Conservation (phyloP, 1,140 invertebrate genomes). For the Drosophila hydei region DNA sequence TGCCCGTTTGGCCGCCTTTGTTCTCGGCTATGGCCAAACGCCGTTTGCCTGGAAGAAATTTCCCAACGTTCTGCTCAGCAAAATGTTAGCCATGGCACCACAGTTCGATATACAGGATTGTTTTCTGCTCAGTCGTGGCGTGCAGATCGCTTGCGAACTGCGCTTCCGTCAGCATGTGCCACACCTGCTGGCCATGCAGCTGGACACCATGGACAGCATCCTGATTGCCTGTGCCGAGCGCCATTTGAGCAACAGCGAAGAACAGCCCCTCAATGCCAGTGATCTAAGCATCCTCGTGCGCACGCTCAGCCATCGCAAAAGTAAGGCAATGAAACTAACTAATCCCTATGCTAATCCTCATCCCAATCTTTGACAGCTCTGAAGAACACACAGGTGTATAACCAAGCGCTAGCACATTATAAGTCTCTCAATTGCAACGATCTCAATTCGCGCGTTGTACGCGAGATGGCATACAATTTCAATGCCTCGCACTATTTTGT, state of each 20-base stretch:
- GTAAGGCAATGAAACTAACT: constrained; percentile 39
- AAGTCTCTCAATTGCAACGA: constrained; percentile 58
- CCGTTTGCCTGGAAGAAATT: constrained; percentile 69
- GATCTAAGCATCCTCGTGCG: constrained; percentile 75
- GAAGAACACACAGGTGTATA: constrained; percentile 59
- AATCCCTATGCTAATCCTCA: neutral
- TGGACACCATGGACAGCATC: constrained; percentile 68
- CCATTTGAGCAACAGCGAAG: constrained; percentile 46
- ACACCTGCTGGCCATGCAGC: constrained; percentile 55
- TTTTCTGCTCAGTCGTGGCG: constrained; percentile 75
- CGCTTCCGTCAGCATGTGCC: constrained; percentile 69
- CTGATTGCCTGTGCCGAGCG: constrained; percentile 62
- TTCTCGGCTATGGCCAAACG: constrained; percentile 84
- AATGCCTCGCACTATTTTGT: constrained; percentile 75
- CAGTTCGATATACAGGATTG: constrained; percentile 83
- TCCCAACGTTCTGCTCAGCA: constrained; percentile 71
- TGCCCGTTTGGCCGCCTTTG: constrained; percentile 83
- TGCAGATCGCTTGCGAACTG: constrained; percentile 76
- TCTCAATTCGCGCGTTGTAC: constrained; percentile 83
- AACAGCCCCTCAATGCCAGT: constrained; percentile 47
- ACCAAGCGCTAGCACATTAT: constrained; percentile 58
- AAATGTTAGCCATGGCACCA: constrained; percentile 69
- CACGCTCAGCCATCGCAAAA: constrained; percentile 71
- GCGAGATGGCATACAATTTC: constrained; percentile 82
- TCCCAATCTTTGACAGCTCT: constrained; percentile 36